Evolutionary conservation across 2,888 invertebrate species (phyloP).

Genomic region (Stenoptilia bipunctidactyla): DNA sequence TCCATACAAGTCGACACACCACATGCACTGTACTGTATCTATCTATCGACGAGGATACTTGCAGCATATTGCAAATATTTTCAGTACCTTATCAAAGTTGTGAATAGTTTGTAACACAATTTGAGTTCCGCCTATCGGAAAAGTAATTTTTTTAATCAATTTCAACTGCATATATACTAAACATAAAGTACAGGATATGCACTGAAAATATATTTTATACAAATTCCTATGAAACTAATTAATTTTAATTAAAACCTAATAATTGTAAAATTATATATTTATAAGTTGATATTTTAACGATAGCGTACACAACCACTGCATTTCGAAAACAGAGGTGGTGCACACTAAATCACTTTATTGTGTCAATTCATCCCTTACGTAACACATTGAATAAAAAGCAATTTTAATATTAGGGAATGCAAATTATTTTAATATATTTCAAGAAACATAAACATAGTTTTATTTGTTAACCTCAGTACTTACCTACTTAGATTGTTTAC

Average conservation of each 20-base stretch:
- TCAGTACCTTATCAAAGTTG: conserved; percentile 2
- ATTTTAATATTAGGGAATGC: conserved; percentile 42
- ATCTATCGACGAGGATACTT: not conserved
- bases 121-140: conserved; percentile 22
- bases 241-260: conserved; percentile 43
- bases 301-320: conserved; percentile 20
- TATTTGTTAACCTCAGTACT: conserved; percentile 12
- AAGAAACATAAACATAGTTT: conserved; percentile 15
- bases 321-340: conserved; percentile 11
- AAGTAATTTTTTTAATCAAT: conserved; percentile 2
- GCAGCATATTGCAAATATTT: not conserved
- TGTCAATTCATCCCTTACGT: conserved; percentile 52
- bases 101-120: conserved; percentile 8
- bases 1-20: no score
- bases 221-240: conserved; percentile 37
- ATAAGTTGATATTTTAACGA: conserved; percentile 49
- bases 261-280: conserved; percentile 29
- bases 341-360: conserved; percentile 30
- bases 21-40: not conserved
- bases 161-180: not conserved
- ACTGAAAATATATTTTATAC: conserved; percentile 54
- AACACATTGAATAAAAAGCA: conserved; percentile 46
- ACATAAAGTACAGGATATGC: conserved; percentile 29
- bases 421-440: conserved; percentile 35
- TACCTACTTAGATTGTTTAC: no score